Percentiles rank a stretch among this genome's conserved stretches.
phyloP scores from a whole-genome alignment of 2,113 vertebrate species.

The Hiodon tergisus region DNA sequence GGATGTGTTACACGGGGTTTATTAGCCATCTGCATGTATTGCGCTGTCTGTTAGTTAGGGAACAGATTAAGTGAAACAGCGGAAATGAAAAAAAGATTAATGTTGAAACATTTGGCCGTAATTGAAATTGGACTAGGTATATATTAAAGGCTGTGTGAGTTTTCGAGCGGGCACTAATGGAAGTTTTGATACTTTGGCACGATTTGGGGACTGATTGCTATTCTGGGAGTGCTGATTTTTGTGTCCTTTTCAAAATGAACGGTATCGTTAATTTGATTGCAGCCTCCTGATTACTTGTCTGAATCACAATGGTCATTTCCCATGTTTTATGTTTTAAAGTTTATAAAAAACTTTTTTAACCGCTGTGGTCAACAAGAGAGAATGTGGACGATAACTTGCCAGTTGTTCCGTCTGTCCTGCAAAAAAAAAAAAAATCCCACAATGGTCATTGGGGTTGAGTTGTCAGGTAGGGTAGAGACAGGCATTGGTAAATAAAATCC shows the following conservation, averaged over 20 bases:
- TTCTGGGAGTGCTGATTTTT: background rate
- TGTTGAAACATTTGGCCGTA: background rate
- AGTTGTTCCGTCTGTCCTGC: background rate
- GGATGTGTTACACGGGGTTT: too few relatives aligned
- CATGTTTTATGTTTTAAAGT: slow-evolving; percentile 4
- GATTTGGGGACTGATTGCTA: slow-evolving; percentile 2
- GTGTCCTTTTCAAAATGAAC: slow-evolving; percentile 10
- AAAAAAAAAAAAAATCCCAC: too few relatives aligned
- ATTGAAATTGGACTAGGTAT: background rate
- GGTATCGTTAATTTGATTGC: slow-evolving; percentile 7
- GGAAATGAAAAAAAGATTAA: background rate
- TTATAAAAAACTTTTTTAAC: background rate
- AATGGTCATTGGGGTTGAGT: too few relatives aligned
- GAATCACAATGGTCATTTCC: background rate
- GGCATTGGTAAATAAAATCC: too few relatives aligned
- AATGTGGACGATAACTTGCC: background rate
- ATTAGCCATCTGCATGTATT: too few relatives aligned
- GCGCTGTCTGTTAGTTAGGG: too few relatives aligned
- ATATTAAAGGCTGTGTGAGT: background rate
- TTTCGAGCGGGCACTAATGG: background rate
- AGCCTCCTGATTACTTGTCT: slow-evolving; percentile 5
- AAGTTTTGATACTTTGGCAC: background rate
- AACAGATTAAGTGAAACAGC: background rate
- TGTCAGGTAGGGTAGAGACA: too few relatives aligned
- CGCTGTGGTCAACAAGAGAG: background rate